Evolutionary conservation across 2,888 invertebrate genomes (phyloP).

Genomic region (Tetrapedia diversipes): DNA sequence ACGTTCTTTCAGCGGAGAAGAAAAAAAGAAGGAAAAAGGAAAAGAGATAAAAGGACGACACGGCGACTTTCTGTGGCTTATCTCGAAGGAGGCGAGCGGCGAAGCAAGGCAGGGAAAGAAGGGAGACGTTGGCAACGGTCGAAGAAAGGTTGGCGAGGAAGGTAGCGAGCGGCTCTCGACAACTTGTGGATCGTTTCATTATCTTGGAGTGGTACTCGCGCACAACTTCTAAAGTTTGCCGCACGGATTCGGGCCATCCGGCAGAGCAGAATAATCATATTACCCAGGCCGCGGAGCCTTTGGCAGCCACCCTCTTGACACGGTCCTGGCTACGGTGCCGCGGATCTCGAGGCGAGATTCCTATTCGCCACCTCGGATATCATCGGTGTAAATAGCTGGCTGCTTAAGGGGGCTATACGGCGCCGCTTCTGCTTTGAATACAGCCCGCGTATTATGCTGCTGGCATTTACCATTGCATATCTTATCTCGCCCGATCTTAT

Average conservation of each 20-base stretch:
- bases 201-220: slow-evolving; percentile 76
- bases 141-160: slow-evolving; percentile 38
- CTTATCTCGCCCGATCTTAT: slow-evolving; percentile 41
- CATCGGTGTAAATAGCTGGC: slow-evolving; percentile 61
- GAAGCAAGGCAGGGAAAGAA: background rate
- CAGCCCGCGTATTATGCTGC: slow-evolving; percentile 35
- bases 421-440: slow-evolving; percentile 38
- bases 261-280: slow-evolving; percentile 74
- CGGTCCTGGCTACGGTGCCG: slow-evolving; percentile 51
- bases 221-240: slow-evolving; percentile 76
- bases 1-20: background rate
- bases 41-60: background rate
- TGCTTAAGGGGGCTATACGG: slow-evolving; percentile 33
- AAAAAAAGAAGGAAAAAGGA: background rate
- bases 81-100: background rate
- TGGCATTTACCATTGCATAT: slow-evolving; percentile 33
- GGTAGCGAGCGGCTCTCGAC: slow-evolving; percentile 70
- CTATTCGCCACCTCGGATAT: slow-evolving; percentile 60
- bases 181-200: slow-evolving; percentile 81
- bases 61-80: background rate
- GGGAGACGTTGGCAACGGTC: slow-evolving; percentile 9
- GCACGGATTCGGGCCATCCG: slow-evolving; percentile 72
- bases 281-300: slow-evolving; percentile 69
- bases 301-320: slow-evolving; percentile 68
- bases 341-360: slow-evolving; percentile 61